These are phyloP conservation scores for Melanostoma mellinum DNA, from an alignment of 2,888 invertebrate species.

Conservation along the genomic window DNA sequence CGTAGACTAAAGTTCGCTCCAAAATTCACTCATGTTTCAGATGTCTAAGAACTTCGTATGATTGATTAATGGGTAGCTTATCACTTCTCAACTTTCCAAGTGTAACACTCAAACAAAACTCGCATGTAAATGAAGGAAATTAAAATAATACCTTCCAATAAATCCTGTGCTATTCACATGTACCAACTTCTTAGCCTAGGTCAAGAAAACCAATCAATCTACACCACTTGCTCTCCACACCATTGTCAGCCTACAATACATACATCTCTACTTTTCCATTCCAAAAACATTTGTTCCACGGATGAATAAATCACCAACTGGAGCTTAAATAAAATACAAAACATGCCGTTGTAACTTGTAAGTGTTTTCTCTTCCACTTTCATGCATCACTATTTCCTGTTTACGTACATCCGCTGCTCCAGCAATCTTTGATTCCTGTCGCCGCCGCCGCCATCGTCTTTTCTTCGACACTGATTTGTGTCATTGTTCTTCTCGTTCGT, in stretches of 20 bases:
- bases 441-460: neutral
- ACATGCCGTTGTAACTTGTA: neutral
- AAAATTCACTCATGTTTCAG: too few species aligned
- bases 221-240: constrained; percentile 25
- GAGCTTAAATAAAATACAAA: constrained; percentile 54
- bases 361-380: constrained; percentile 31
- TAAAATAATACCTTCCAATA: constrained; percentile 6
- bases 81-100: too few species aligned
- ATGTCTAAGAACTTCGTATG: too few species aligned
- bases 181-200: constrained; percentile 22
- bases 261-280: constrained; percentile 46
- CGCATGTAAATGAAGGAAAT: constrained; percentile 30
- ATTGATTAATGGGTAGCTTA: too few species aligned
- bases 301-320: constrained; percentile 49
- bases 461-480: constrained; percentile 53
- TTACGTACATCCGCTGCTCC: constrained; percentile 30
- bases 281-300: constrained; percentile 34
- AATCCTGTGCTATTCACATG: neutral
- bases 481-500: constrained; percentile 33
- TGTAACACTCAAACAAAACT: neutral
- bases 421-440: constrained; percentile 46
- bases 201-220: constrained; percentile 51
- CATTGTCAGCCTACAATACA: neutral
- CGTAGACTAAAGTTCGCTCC: too few species aligned
- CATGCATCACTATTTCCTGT: constrained; percentile 51